Evolutionary conservation across 2,888 invertebrate species (phyloP), one percentile per base, ranked within the genome.

Genomic region (Andrena dorsata): DNA sequence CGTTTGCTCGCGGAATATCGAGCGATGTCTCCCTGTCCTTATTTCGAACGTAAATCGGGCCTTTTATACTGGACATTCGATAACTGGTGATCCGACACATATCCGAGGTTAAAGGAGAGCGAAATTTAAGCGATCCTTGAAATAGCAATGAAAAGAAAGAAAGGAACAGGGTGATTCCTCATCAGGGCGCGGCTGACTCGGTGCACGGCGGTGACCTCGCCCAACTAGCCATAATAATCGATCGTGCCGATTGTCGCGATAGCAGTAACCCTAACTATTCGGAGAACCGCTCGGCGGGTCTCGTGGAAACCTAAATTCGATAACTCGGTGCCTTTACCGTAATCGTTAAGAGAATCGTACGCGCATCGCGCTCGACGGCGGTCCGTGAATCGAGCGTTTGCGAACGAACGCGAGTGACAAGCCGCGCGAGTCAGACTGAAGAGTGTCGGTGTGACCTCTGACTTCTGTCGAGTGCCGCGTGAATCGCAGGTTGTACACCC

Each of bases 271-370:
- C 41, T 30, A 41, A 65, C n/a, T 30, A 30, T 41, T 51, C 8
- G 26, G 7, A 20, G 51, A 23, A 76, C 69, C 74, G 56, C 64
- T 49, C 63, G 30, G 10, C 47, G 72, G 68, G 58, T 75, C 71
- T 68, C 76, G 68, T 7, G 76, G 58, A 73, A 64, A 72, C 71
- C 72, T 32, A 53, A 69, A 77, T 76, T 79, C 78, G 75, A 72
- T 79, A 68, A 86, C 79, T 86, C 80, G 90, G 89, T 90, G 90
- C 90, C 90, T 90, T 90, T 77, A 70, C 60, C 68, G 72, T 87
- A 72, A 80, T 69, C 64, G 63, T 80, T 81, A 81, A 82, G 74
- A 70, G 76, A 74, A 76, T 70, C 47, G 68, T 56, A 72, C 30
- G 53, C 63, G 41, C 65, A 23, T 30, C 69, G 66, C 56, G 53